These are phyloP conservation scores for Tupaia tana DNA, from an alignment of 2,113 vertebrate genomes.

Conservation along the genomic window DNA sequence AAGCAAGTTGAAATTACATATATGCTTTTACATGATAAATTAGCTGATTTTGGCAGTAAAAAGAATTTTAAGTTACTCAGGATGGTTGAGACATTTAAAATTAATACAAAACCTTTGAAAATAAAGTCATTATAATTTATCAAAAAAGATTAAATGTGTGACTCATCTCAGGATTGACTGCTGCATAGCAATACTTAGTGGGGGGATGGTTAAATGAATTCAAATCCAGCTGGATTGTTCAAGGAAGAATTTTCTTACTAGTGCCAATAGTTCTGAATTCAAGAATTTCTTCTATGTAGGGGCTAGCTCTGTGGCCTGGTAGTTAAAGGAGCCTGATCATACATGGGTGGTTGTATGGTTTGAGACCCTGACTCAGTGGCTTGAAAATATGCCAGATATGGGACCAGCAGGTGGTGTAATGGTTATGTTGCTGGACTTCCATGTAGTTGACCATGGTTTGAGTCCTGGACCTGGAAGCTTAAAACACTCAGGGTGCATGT, in stretches of 20 bases:
- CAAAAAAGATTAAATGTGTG: not conserved
- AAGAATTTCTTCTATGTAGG: not conserved
- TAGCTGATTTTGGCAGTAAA: not conserved
- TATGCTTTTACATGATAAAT: conserved; percentile 8
- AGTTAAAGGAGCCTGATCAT: too few species aligned
- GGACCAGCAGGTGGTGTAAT: too few species aligned
- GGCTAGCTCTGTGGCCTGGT: too few species aligned
- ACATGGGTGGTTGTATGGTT: too few species aligned
- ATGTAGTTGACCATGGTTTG: too few species aligned
- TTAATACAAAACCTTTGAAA: not conserved
- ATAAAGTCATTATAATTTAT: not conserved
- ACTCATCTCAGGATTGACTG: not conserved
- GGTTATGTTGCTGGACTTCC: too few species aligned
- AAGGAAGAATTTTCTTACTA: not conserved
- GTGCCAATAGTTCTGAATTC: not conserved
- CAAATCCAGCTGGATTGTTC: not conserved
- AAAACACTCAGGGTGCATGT: too few species aligned
- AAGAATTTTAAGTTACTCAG: not conserved
- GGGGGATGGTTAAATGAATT: conserved; percentile 1
- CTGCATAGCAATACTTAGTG: not conserved
- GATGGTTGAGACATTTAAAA: not conserved
- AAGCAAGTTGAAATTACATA: not conserved
- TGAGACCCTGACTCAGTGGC: too few species aligned
- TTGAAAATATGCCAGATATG: too few species aligned
- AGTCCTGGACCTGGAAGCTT: too few species aligned